Evolutionary conservation across 2,797 vertebrate genomes (phyloP).

Genomic region (Poecilia velifera): DNA sequence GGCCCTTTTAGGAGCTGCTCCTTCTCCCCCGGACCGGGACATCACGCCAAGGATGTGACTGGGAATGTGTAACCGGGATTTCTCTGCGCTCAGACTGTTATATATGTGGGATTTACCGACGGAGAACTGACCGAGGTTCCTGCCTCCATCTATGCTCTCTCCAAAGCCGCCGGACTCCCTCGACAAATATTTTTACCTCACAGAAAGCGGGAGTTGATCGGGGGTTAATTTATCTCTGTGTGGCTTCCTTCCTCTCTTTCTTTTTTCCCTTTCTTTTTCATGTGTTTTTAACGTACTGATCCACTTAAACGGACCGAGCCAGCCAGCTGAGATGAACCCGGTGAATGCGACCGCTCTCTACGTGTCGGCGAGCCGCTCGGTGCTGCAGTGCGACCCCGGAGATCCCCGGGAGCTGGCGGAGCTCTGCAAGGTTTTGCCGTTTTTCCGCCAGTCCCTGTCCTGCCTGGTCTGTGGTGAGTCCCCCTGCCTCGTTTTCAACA

Average conservation of each 20-base stretch:
- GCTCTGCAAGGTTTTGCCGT: conserved; percentile 95
- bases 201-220: conserved; percentile 37
- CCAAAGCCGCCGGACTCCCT: conserved; percentile 63
- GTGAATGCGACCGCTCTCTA: conserved; percentile 98
- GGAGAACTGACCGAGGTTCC: conserved; percentile 30
- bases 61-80: conserved; percentile 44
- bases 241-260: conserved; percentile 12
- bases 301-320: conserved; percentile 68
- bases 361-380: conserved; percentile 97
- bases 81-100: conserved; percentile 30
- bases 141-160: conserved; percentile 61
- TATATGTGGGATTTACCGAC: conserved; percentile 53
- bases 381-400: conserved; percentile 97
- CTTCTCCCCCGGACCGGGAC: conserved; percentile 13
- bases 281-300: conserved; percentile 39
- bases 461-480: conserved; percentile 95
- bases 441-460: conserved; percentile 96
- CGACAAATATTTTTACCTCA: conserved; percentile 40
- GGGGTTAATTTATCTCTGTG: conserved; percentile 10
- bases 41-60: conserved; percentile 40
- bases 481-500: not conserved
- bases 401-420: conserved; percentile 94
- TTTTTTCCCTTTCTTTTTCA: conserved; percentile 12
- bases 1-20: conserved; percentile 6
- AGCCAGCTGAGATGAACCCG: conserved; percentile 97